Evolutionary conservation across 2,888 invertebrate genomes (phyloP).

Genomic region (Limnephilus rhombicus): DNA sequence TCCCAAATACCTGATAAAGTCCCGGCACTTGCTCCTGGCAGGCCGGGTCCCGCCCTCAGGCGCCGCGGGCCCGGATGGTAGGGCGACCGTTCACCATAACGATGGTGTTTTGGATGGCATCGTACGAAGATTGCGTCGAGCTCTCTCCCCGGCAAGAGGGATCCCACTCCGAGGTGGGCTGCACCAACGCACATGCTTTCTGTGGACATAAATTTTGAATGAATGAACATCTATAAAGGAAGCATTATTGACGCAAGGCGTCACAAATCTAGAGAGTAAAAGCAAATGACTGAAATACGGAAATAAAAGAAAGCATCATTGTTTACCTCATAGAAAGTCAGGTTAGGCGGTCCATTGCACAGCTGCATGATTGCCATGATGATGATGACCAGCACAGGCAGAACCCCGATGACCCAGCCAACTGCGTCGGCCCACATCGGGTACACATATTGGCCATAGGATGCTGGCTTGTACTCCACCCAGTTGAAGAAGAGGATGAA

Average conservation of each 20-base stretch:
- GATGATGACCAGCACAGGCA: conserved; percentile 84
- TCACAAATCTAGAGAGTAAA: too few relatives aligned
- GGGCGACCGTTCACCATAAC: conserved; percentile 76
- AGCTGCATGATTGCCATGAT: conserved; percentile 79
- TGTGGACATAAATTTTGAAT: conserved; percentile 68
- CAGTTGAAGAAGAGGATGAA: conserved; percentile 88
- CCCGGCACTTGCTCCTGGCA: conserved; percentile 73
- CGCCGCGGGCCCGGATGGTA: conserved; percentile 75
- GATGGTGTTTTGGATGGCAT: conserved; percentile 73
- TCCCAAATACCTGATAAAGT: conserved; percentile 54
- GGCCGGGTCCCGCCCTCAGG: conserved; percentile 73
- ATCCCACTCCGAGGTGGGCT: conserved; percentile 86
- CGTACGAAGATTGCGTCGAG: conserved; percentile 69
- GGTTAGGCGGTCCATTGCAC: conserved; percentile 78
- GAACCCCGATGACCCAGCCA: conserved; percentile 86
- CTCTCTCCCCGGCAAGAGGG: conserved; percentile 74
- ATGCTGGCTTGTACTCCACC: conserved; percentile 87
- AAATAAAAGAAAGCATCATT: neutral
- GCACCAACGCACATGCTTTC: conserved; percentile 81
- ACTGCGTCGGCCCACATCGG: conserved; percentile 88
- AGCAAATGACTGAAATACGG: too few relatives aligned
- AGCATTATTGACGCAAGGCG: too few relatives aligned
- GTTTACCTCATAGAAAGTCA: conserved; percentile 76
- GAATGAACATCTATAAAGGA: too few relatives aligned
- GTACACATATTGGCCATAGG: conserved; percentile 86